These are phyloP conservation scores for Brenthis ino DNA, from an alignment of 2,888 invertebrate species.

Conservation along the genomic window DNA sequence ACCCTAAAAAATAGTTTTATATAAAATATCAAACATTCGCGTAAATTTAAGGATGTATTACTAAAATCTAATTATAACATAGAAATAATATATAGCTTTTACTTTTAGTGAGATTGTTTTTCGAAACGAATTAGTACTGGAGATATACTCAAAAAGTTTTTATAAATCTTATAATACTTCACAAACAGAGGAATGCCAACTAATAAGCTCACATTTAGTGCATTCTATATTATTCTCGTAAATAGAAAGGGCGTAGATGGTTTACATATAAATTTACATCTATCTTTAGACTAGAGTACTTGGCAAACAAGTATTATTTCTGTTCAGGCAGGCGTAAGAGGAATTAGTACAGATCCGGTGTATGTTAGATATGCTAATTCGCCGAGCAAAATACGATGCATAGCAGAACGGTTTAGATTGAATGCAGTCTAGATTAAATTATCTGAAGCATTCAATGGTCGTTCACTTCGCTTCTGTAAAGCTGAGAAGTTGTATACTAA, in stretches of 20 bases:
- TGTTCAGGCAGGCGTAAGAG: constrained; percentile 25
- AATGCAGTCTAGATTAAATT: constrained; percentile 19
- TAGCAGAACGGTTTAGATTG: constrained; percentile 17
- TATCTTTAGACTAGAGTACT: constrained; percentile 19
- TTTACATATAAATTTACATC: constrained; percentile 17
- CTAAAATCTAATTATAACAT: no score
- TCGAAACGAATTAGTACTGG: no score
- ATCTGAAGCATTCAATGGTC: constrained; percentile 7
- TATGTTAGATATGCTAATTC: constrained; percentile 32
- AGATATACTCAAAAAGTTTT: no score
- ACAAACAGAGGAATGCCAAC: no score
- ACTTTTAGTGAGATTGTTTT: no score
- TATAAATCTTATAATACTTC: no score
- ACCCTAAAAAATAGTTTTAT: no score
- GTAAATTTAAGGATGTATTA: no score
- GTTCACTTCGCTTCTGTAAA: constrained; percentile 14
- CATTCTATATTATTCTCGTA: neutral
- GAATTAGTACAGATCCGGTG: constrained; percentile 29
- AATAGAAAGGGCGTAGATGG: constrained; percentile 10
- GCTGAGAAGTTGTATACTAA: neutral
- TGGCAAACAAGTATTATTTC: constrained; percentile 30
- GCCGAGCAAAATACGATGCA: constrained; percentile 18
- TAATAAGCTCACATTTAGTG: no score
- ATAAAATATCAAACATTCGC: no score
- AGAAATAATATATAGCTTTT: no score